A percentile compares a stretch with the other conserved stretches of the same genome.
Evolutionary conservation across 1,140 invertebrate genomes (phyloP).

Genomic region (Ylistrum balloti): DNA sequence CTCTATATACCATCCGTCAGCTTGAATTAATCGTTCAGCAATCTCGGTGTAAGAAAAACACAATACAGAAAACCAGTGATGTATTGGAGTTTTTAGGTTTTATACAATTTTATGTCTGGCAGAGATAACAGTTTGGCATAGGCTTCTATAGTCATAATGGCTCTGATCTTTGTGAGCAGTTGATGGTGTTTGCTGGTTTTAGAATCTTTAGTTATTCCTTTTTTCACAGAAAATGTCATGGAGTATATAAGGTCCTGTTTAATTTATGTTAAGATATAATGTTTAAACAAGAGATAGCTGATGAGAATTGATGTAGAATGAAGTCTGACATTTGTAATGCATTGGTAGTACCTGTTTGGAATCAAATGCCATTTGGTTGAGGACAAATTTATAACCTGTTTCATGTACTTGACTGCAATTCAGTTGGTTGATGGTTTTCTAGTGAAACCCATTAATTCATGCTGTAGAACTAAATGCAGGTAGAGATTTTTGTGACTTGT

Average conservation of each 20-base stretch:
- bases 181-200: not conserved
- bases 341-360: not conserved
- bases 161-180: not conserved
- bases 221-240: too few species aligned
- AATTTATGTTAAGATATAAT: too few species aligned
- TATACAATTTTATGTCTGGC: conserved; percentile 28
- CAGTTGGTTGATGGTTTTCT: not conserved
- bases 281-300: not conserved
- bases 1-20: not conserved
- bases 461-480: not conserved
- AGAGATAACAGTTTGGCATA: not conserved
- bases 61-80: not conserved
- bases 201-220: not conserved
- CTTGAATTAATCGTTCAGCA: not conserved
- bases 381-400: too few species aligned
- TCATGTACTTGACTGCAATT: too few species aligned
- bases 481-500: not conserved
- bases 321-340: not conserved
- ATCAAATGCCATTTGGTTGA: too few species aligned
- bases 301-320: not conserved
- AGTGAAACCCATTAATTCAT: not conserved
- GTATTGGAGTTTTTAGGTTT: conserved; percentile 5
- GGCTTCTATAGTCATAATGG: not conserved
- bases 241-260: too few species aligned
- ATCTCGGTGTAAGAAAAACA: not conserved